Base-by-base conservation (phyloP, 2,888 invertebrate genomes). In the Drosophila emarginata region DNA sequence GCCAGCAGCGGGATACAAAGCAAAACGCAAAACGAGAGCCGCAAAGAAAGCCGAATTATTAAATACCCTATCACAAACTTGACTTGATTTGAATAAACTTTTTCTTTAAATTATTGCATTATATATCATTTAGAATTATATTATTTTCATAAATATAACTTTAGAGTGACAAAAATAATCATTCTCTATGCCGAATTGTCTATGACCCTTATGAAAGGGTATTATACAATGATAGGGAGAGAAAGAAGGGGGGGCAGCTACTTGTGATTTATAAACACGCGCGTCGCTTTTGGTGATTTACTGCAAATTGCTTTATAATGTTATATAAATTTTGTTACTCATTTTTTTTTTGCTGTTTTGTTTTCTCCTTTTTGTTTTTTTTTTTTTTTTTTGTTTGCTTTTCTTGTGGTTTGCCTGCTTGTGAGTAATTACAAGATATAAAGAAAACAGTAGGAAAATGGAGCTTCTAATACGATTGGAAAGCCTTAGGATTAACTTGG, bases 261-360 rank as follows among this genome's bases (percentile, higher is more conserved):
- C 74, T 80, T 75, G 80, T 84, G 87, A 84, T 84, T 84, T 84
- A 84, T 84, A 83, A 83, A 80, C 84, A 83, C 80, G 86, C 77
- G 76, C 76, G 72, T 64, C 77, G 77, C 80, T 85, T 87, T 87
- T 66, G 67, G 80, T 85, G 85, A 85, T 85, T 85, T 85, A 85
- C 86, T 87, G 87, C 87, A 85, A 85, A 87, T 85, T 85, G 85
- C 84, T 85, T 87, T 84, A 84, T 84, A 84, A 84, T 87, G 84
- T 84, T 84, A 82, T 86, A 82, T 82, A 83, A 67, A 86, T 83
- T 83, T 77, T 72, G 59, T 71, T 67, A 65, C 63, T 69, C 61
- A 64, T 78, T 64, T 61, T 36, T 65, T 75, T 39, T 67, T 60
- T 37, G 26, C 14, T 32, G 45, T 32, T 36, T 61, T 45, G 37